These are phyloP conservation scores for Paedocypris micromegethes DNA, from an alignment of 2,797 vertebrate species.

Conservation along the genomic window DNA sequence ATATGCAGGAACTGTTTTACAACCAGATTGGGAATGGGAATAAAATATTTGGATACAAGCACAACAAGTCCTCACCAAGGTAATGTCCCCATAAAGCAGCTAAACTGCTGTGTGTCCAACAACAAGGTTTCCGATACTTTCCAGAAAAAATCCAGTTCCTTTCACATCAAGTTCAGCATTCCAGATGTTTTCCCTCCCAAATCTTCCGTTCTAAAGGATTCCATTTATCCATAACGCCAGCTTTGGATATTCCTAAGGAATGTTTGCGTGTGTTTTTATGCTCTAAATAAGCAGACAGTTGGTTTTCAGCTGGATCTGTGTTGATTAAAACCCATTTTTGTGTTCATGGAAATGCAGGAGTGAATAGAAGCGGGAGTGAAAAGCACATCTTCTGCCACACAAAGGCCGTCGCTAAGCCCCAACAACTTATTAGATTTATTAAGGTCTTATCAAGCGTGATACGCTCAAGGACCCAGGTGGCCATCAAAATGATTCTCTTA, in stretches of 20 bases:
- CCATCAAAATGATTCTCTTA: slow-evolving; percentile 89
- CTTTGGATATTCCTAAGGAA: slow-evolving; percentile 1
- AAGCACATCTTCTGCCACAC: slow-evolving; percentile 47
- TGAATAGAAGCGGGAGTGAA: slow-evolving; percentile 48
- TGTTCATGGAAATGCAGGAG: slow-evolving; percentile 51
- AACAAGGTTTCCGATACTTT: too few species aligned
- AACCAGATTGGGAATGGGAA: too few species aligned
- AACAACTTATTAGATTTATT: slow-evolving; percentile 66
- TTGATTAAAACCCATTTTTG: slow-evolving; percentile 50
- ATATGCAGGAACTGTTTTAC: not conserved
- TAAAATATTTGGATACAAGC: not conserved
- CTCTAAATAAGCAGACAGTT: slow-evolving; percentile 28
- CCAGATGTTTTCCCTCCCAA: too few species aligned
- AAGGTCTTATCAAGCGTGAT: slow-evolving; percentile 68
- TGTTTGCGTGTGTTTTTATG: not conserved
- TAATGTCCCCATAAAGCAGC: too few species aligned
- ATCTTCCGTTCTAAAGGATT: too few species aligned
- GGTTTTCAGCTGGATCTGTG: slow-evolving; percentile 37
- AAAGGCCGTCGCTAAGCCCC: slow-evolving; percentile 60
- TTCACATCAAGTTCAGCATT: too few species aligned
- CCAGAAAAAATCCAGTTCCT: too few species aligned
- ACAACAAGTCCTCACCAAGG: too few species aligned
- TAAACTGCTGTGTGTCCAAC: too few species aligned
- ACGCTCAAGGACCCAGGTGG: slow-evolving; percentile 77
- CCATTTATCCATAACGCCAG: slow-evolving; percentile 8